Base-by-base conservation (phyloP, 1,140 invertebrate genomes). In the Lasioglossum baleicum region DNA sequence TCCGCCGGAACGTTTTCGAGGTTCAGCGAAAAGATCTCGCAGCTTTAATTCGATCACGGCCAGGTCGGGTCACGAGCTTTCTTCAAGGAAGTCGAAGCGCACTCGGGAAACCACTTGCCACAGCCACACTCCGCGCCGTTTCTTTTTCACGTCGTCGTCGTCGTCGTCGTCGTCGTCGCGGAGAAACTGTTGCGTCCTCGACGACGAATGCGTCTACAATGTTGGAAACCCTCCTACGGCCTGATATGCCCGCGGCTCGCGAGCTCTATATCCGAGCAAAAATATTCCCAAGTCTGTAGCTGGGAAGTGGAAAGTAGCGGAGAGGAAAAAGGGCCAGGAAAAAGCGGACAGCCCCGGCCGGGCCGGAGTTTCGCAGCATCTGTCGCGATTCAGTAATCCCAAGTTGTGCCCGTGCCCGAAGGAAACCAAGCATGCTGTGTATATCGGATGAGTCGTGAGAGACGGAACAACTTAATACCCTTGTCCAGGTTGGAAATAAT, bases 61-160 rank as follows among this genome's bases (percentile, higher is more conserved):
- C 75, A 77, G 66, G 67, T 42, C 75, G 53, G 67, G 75, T 77
- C 75, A 77, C 75, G 75, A 77, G 75, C 26, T 63, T 77, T 63
- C 67, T 77, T 71, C 58, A 13, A 75, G 73, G 26, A 60, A 70
- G 67, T 71, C 26, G 58, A 71, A 77, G 61, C 58, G 75, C 58
- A 61, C 75, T 77, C 67, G 58, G 65, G 26, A 76, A 70, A 71
- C 66, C 66, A 77, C 67, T 77, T n/a, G 40, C 51, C 26, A 8
- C 48, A 11, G 31, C 13, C 61, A 1, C 17, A 51, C 22, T 40
- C 20, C 31, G 42, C 58, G 75, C 48, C 67, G 26, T 70, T 71
- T n/a, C 31, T 53, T 69, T n/a, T 53, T 4, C 31, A 35, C 20
- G 17, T 20, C 40, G n/a, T 35, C 35, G 35, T 35, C 35, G 31